Evolutionary conservation across 2,888 invertebrate genomes (phyloP).

Genomic region (Helicoverpa assulta): DNA sequence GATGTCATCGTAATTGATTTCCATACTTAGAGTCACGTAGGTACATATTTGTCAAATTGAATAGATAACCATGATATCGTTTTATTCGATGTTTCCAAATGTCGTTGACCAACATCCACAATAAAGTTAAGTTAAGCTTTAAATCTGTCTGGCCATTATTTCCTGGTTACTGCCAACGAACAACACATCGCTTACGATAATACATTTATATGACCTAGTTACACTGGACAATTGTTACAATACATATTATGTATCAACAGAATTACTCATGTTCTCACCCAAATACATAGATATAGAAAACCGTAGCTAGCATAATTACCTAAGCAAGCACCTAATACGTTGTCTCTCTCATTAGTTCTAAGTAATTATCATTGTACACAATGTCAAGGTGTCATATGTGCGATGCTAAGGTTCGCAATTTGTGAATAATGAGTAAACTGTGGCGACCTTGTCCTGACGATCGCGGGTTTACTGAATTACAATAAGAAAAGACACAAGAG

Average conservation of each 20-base stretch:
- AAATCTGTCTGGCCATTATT: too few species aligned
- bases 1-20: too few species aligned
- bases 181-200: background rate
- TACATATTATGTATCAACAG: background rate
- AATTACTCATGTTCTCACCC: background rate
- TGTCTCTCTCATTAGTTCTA: constrained; percentile 3
- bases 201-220: background rate
- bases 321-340: constrained; percentile 6
- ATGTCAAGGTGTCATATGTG: constrained; percentile 15
- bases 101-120: too few species aligned
- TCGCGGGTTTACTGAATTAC: constrained; percentile 38
- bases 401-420: constrained; percentile 10
- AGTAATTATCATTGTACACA: constrained; percentile 1
- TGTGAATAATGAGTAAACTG: constrained; percentile 14
- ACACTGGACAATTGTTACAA: background rate
- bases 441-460: constrained; percentile 37
- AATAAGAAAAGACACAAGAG: constrained; percentile 39
- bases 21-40: too few species aligned
- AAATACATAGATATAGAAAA: background rate
- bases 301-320: background rate
- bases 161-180: background rate
- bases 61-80: too few species aligned
- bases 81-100: too few species aligned
- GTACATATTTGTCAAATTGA: too few species aligned
- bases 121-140: too few species aligned